These are phyloP conservation scores for Bettongia penicillata DNA, from an alignment of 2,113 vertebrate species.

Conservation along the genomic window DNA sequence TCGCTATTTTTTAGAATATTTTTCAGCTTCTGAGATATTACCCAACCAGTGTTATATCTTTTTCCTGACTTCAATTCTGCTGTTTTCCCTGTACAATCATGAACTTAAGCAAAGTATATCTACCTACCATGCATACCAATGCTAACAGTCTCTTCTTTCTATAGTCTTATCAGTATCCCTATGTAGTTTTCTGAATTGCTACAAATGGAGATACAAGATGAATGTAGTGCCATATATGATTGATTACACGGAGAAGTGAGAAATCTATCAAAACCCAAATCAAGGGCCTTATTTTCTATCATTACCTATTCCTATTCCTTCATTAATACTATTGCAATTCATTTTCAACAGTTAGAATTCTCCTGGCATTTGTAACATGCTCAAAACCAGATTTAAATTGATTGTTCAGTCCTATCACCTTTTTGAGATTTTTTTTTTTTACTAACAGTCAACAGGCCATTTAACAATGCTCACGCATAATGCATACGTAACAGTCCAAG, in stretches of 20 bases:
- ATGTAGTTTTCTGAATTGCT: neutral
- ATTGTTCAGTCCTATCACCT: conserved; percentile 44
- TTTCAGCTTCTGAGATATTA: conserved; percentile 7
- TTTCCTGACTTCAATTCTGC: neutral
- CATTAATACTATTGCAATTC: conserved; percentile 59
- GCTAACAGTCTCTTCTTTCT: neutral
- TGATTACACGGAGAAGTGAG: conserved; percentile 52
- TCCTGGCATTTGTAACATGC: conserved; percentile 65
- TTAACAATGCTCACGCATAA: conserved; percentile 53
- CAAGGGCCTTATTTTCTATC: conserved; percentile 57
- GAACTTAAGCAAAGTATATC: neutral
- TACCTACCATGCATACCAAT: neutral
- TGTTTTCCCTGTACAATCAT: neutral
- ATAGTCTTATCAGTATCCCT: conserved; percentile 8
- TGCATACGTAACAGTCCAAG: conserved; percentile 8
- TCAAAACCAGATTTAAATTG: conserved; percentile 62
- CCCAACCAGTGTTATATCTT: neutral
- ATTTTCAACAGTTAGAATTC: conserved; percentile 65
- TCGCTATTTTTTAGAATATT: neutral
- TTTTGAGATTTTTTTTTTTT: conserved; percentile 43
- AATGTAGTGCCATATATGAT: conserved; percentile 55
- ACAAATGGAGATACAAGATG: conserved; percentile 52
- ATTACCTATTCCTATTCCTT: conserved; percentile 53
- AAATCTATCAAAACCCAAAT: conserved; percentile 61
- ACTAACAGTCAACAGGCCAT: conserved; percentile 46